Base-by-base conservation (phyloP, 37 sponge, comb jelly and placozoan species). In the Agelas oroides region DNA sequence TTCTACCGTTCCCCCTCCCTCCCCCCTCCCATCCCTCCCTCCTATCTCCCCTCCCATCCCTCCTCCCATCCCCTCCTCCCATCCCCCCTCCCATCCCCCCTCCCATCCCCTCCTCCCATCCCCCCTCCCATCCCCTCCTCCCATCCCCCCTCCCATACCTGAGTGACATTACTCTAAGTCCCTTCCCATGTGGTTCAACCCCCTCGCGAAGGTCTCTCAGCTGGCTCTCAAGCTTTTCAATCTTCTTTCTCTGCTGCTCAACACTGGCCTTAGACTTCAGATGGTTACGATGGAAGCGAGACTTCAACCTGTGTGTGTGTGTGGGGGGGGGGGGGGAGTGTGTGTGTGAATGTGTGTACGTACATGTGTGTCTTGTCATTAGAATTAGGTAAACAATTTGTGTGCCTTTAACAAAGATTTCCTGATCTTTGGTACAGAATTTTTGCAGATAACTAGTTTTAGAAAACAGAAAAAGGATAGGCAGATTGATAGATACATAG, bases 211-310 rank as follows among this genome's bases (percentile, higher is more conserved):
- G 58, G 23, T 41, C 31, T 0, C 69, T 75, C 25, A 89, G 32
- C 65, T 78, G 79, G 28, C 65, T 33, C 41, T 89, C 85, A 39
- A 70, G 40, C 23, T 84, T 78, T 16, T 84, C 90, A 36, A 84
- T 59, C 65, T 89, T 89, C 73, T 71, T 89, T 74, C 36, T 80
- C 38, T 75, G 64, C 62, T 83, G 71, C 27, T 81, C 59, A 8
- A 53, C 69, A 11, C 30, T 37, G n/a, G n/a, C 55, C n/a, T 76
- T 35, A 21, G 62, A 32, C 68, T 70, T 85, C n/a, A 56, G 33
- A 13, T 75, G 53, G 30, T 54, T 63, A 12, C 60, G 75, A 23
- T 76, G 61, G 34, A 85, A 76, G 17, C 77, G 41, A 18, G 16
- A 20, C 41, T 32, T 77, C 28, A 85, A 54, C 60, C 86, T 85